Percentiles rank a stretch among this genome's conserved stretches.
Evolutionary conservation across 1,140 invertebrate genomes (phyloP).

Genomic region (Scaptomyza graminum): DNA sequence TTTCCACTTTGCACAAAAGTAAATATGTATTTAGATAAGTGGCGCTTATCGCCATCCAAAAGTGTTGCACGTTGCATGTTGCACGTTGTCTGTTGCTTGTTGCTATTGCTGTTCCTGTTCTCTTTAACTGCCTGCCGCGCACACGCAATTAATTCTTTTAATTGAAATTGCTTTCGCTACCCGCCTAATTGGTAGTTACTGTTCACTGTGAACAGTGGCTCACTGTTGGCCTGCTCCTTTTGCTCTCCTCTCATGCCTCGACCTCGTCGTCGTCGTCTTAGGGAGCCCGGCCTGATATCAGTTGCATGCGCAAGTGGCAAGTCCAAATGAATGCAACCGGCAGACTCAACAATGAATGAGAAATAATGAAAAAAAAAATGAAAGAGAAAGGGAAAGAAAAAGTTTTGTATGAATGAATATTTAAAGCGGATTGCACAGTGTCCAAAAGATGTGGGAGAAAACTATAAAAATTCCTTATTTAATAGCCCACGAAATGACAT

Average conservation of each 20-base stretch:
- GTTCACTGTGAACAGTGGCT: constrained; percentile 14
- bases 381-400: constrained; percentile 16
- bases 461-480: constrained; percentile 12
- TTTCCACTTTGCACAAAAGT: constrained; percentile 21
- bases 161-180: constrained; percentile 77
- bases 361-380: constrained; percentile 26
- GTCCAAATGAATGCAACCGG: constrained; percentile 68
- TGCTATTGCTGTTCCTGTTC: not conserved
- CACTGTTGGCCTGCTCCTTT: constrained; percentile 5
- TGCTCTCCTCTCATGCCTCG: constrained; percentile 1
- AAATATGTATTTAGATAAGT: constrained; percentile 82
- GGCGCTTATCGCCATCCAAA: constrained; percentile 59
- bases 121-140: constrained; percentile 70
- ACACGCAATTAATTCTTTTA: constrained; percentile 79
- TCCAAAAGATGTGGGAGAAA: not conserved
- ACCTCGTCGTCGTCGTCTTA: constrained; percentile 27
- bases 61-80: constrained; percentile 39
- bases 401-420: constrained; percentile 55
- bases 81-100: not conserved
- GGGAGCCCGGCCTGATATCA: constrained; percentile 41
- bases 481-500: constrained; percentile 8
- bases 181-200: constrained; percentile 79
- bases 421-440: constrained; percentile 53
- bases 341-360: constrained; percentile 48
- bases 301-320: constrained; percentile 72